Evolutionary conservation across 1,140 invertebrate genomes (phyloP).

Genomic region (Choristoneura fumiferana): DNA sequence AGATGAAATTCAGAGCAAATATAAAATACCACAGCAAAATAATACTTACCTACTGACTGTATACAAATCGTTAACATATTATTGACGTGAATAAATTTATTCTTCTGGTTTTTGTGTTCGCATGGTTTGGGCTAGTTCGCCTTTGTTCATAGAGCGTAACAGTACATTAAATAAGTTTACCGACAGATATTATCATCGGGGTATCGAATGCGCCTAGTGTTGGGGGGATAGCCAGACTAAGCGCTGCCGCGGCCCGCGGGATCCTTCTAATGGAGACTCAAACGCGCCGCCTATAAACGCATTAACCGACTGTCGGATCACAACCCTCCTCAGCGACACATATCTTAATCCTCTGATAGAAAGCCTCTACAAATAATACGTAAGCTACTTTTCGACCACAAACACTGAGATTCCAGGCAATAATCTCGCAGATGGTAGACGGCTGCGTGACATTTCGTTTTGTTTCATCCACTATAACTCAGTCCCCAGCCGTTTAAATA

Average conservation of each 20-base stretch:
- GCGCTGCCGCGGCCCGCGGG: constrained; percentile 27
- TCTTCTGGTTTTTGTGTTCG: neutral
- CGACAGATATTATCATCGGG: constrained; percentile 7
- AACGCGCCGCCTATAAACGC: constrained; percentile 55
- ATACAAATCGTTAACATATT: too few species aligned
- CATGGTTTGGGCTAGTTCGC: neutral
- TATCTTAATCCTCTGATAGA: constrained; percentile 34
- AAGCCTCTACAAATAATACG: constrained; percentile 29
- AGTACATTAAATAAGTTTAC: neutral
- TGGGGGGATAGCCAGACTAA: constrained; percentile 24
- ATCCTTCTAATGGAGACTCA: constrained; percentile 37
- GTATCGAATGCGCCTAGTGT: constrained; percentile 8
- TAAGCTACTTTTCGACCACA: constrained; percentile 21
- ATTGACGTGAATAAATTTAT: too few species aligned
- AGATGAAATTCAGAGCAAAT: constrained; percentile 30
- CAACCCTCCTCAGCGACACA: constrained; percentile 35
- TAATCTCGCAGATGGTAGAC: constrained; percentile 12
- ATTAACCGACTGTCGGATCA: constrained; percentile 62
- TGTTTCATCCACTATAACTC: constrained; percentile 63
- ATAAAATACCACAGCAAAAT: neutral
- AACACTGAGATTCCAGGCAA: constrained; percentile 24
- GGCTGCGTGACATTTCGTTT: constrained; percentile 50
- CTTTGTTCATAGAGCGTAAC: neutral
- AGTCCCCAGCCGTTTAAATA: constrained; percentile 59
- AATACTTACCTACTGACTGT: neutral